Percentiles rank a stretch among this genome's conserved stretches.
These are phyloP conservation scores for Enteromius argenteus DNA, from an alignment of 2,797 vertebrate species.

Conservation along the genomic window DNA sequence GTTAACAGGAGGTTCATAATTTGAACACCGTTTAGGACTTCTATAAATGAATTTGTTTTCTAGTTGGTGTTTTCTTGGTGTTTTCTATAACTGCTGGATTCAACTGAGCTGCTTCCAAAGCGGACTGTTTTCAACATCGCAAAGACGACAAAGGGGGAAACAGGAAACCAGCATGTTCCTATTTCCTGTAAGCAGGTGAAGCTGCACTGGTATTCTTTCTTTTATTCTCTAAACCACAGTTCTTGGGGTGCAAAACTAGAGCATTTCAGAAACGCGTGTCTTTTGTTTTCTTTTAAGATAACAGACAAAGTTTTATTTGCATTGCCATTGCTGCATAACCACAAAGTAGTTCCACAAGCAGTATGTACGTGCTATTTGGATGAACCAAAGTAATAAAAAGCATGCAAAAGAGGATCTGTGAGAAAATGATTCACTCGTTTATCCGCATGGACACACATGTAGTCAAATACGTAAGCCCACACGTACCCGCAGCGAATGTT, in stretches of 20 bases:
- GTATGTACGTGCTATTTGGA: conserved; percentile 27
- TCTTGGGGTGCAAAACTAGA: conserved; percentile 57
- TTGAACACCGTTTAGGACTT: not conserved
- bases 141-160: conserved; percentile 62
- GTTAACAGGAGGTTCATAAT: not conserved
- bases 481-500: conserved; percentile 40
- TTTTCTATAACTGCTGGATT: conserved; percentile 14
- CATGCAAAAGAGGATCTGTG: conserved; percentile 35
- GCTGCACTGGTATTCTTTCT: conserved; percentile 63
- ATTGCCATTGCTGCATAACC: conserved; percentile 28
- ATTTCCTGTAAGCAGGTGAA: conserved; percentile 78
- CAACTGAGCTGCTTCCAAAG: conserved; percentile 53
- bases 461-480: conserved; percentile 47
- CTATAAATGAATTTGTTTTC: not conserved
- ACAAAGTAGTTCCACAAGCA: not conserved
- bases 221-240: conserved; percentile 72
- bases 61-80: conserved; percentile 12
- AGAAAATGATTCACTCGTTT: conserved; percentile 34
- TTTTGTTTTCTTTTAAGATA: conserved; percentile 46
- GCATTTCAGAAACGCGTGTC: conserved; percentile 45
- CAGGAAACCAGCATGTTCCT: conserved; percentile 78
- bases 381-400: conserved; percentile 33
- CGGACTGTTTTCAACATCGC: conserved; percentile 59
- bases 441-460: conserved; percentile 53
- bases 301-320: conserved; percentile 45